Evolutionary conservation across 2,797 vertebrate species (phyloP).

Genomic region (Rhabdophis nuchalis): DNA sequence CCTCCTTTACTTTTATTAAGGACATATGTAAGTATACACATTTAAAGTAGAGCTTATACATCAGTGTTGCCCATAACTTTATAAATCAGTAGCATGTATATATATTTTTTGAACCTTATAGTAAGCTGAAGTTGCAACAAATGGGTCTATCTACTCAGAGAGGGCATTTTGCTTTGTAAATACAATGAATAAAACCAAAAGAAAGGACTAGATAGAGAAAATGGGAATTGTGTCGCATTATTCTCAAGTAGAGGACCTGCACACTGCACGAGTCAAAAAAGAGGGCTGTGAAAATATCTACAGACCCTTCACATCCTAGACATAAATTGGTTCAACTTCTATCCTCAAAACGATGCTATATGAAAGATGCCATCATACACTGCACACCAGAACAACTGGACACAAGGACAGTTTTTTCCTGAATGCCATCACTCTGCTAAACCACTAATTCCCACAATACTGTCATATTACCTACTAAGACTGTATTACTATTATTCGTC

Average conservation of each 20-base stretch:
- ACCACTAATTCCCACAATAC: too few relatives aligned
- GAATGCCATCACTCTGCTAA: too few relatives aligned
- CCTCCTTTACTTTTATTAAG: neutral
- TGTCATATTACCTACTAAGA: too few relatives aligned
- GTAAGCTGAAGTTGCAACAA: neutral
- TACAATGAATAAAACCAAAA: constrained; percentile 46
- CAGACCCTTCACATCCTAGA: too few relatives aligned
- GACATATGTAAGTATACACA: neutral
- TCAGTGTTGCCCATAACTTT: constrained; percentile 4
- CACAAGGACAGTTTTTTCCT: too few relatives aligned
- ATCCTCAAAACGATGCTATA: too few relatives aligned
- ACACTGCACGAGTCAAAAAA: too few relatives aligned
- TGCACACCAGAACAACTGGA: too few relatives aligned
- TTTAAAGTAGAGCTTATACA: neutral
- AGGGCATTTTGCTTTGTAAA: constrained; percentile 32
- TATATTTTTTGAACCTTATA: constrained; percentile 33
- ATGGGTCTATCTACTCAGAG: neutral
- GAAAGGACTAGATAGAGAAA: constrained; percentile 16
- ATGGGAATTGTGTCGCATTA: neutral
- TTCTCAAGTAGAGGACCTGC: neutral
- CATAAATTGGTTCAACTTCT: too few relatives aligned
- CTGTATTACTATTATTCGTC: too few relatives aligned
- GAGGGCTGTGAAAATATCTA: too few relatives aligned
- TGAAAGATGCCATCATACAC: too few relatives aligned
- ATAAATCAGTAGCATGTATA: accelerated